These are phyloP conservation scores for Rhingia rostrata DNA, from an alignment of 2,888 invertebrate genomes.

Conservation along the genomic window DNA sequence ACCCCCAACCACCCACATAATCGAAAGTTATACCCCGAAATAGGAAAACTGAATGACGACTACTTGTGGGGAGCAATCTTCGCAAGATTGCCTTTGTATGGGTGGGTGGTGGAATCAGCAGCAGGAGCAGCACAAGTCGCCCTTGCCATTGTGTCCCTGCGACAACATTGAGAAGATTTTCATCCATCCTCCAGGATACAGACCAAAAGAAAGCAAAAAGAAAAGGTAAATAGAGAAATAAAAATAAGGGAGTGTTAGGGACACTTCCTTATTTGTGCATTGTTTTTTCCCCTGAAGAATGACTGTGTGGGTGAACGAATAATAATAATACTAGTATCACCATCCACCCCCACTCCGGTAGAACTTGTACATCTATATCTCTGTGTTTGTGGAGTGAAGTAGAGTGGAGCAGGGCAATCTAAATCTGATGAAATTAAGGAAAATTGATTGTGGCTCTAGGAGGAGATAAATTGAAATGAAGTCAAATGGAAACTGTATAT, in stretches of 20 bases:
- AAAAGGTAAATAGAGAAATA: constrained; percentile 56
- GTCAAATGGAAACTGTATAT: constrained; percentile 72
- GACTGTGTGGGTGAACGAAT: constrained; percentile 57
- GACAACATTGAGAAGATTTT: constrained; percentile 45
- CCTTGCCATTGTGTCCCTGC: constrained; percentile 61
- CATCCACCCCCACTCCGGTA: constrained; percentile 11
- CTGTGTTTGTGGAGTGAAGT: background rate
- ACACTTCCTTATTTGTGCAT: constrained; percentile 69
- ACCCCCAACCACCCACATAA: constrained; percentile 62
- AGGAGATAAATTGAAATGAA: constrained; percentile 74
- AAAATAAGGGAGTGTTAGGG: constrained; percentile 70
- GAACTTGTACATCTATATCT: background rate
- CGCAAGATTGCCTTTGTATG: constrained; percentile 65
- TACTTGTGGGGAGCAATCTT: constrained; percentile 72
- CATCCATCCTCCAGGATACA: constrained; percentile 37
- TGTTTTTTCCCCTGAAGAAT: constrained; percentile 69
- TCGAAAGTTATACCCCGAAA: constrained; percentile 72
- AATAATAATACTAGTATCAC: background rate
- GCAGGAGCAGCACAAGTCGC: constrained; percentile 35
- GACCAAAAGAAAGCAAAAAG: constrained; percentile 39
- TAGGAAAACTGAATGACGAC: constrained; percentile 70
- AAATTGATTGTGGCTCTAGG: constrained; percentile 75
- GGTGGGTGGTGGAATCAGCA: constrained; percentile 49
- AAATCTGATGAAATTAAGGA: constrained; percentile 75
- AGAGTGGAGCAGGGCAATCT: constrained; percentile 58